These are phyloP conservation scores for Lindbergichthys nudifrons DNA, from an alignment of 2,797 vertebrate species.

Conservation along the genomic window DNA sequence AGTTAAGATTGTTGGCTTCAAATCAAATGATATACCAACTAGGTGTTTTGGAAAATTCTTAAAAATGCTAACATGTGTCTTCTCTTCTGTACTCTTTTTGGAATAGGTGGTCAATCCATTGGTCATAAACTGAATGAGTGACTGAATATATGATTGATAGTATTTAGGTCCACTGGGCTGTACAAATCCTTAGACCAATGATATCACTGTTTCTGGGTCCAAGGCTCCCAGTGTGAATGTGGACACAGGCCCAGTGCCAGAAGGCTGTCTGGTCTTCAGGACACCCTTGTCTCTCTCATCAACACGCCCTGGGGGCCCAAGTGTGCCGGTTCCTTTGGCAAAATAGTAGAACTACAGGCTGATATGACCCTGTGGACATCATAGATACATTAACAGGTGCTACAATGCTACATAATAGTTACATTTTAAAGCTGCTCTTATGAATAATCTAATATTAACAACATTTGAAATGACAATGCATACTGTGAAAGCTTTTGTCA, in stretches of 20 bases:
- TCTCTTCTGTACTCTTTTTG: constrained; percentile 7
- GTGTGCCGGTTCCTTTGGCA: constrained; percentile 70
- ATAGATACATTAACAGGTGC: constrained; percentile 9
- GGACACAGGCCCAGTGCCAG: constrained; percentile 77
- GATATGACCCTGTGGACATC: constrained; percentile 64
- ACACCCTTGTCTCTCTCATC: constrained; percentile 64
- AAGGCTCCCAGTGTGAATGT: constrained; percentile 63
- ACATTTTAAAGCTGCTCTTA: background rate
- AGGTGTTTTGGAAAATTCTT: constrained; percentile 33
- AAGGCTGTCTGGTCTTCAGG: constrained; percentile 60
- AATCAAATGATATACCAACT: constrained; percentile 26
- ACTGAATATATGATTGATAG: constrained; percentile 73
- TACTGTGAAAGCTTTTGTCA: background rate
- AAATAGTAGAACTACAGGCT: constrained; percentile 48
- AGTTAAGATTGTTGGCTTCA: constrained; percentile 15
- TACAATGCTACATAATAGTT: background rate
- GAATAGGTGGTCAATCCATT: constrained; percentile 39
- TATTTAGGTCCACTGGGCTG: constrained; percentile 58
- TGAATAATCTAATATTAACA: background rate
- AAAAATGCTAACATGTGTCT: constrained; percentile 29
- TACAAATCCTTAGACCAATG: constrained; percentile 70
- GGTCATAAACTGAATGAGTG: constrained; percentile 54
- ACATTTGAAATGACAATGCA: background rate
- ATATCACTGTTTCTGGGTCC: constrained; percentile 69
- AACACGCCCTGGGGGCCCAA: constrained; percentile 50